Evolutionary conservation across 2,113 vertebrate genomes (phyloP), one percentile per base, ranked within the genome.

Genomic region (Hemibates koningsi): DNA sequence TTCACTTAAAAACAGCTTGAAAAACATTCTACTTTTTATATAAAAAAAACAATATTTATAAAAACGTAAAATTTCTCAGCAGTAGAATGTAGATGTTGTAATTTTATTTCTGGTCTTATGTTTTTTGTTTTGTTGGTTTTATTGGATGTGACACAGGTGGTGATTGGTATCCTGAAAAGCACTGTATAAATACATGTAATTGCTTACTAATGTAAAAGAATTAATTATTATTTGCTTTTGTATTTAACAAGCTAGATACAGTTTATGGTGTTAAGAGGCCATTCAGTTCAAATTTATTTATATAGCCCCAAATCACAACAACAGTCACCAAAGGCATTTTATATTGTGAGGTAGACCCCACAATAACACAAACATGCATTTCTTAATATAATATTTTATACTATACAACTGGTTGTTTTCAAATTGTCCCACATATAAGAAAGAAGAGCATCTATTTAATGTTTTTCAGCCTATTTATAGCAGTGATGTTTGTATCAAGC

Each of bases 41-140:
- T 1, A 2, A 1, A 2, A 43, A 38, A 45, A 17, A 43, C 3
- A 2, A 45, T 1, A 27, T 48, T 73, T 76, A 1, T 11, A 66
- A 19, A 29, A 76, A 48, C 1, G 6, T 76, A 10, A 76, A 3
- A 8, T 32, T 32, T 76, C 24, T 76, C 24, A 76, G 43, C 43
- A 50, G 24, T 1, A 17, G 27, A 73, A 45, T 29, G 8, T 48
- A 76, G 41, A 24, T 48, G 41, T 10, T 29, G 24, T 48, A 10
- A 48, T 29, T 76, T 76, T 48, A 48, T 45, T 76, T 27, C 24
- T 76, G 41, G 14, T 29, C 41, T 48, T 19, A 7, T 29, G 24
- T 48, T 76, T 48, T 76, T 48, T 48, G 41, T 76, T 76, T 76
- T 48, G 41, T 48, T 73, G 21, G 68, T 48, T 29, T 48, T 76